Conservation (phyloP, 1,140 invertebrate genomes). For the Trachymyrmex cornetzi region DNA sequence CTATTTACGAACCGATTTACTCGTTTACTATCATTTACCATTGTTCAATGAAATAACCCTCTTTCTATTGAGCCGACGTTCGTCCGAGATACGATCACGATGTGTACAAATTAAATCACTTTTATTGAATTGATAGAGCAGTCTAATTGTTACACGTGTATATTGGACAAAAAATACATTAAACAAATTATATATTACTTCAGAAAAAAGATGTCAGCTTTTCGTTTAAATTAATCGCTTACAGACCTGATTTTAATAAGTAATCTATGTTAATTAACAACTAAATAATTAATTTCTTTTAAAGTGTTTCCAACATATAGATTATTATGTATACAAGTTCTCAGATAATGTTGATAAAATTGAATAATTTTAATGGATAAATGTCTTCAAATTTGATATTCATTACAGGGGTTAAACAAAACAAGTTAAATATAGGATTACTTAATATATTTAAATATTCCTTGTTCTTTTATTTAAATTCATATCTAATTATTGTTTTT, state of each 20-base stretch:
- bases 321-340: no score
- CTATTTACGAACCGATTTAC: constrained; percentile 23
- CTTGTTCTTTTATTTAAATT: constrained; percentile 26
- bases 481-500: neutral
- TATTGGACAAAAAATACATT: neutral
- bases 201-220: neutral
- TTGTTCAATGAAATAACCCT: constrained; percentile 26
- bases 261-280: no score
- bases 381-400: no score
- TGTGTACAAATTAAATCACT: constrained; percentile 27
- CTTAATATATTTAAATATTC: neutral
- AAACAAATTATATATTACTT: constrained; percentile 12
- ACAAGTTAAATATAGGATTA: neutral
- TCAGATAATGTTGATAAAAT: no score
- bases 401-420: no score
- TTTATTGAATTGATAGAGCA: neutral
- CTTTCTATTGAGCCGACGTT: constrained; percentile 15
- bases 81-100: neutral
- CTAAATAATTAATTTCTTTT: no score
- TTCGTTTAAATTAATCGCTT: neutral
- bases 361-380: no score
- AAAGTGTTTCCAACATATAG: no score
- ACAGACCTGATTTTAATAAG: no score
- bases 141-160: neutral
- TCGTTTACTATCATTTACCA: constrained; percentile 29